These are phyloP conservation scores for Aphidius ervi DNA, from an alignment of 1,140 invertebrate genomes.

Conservation along the genomic window DNA sequence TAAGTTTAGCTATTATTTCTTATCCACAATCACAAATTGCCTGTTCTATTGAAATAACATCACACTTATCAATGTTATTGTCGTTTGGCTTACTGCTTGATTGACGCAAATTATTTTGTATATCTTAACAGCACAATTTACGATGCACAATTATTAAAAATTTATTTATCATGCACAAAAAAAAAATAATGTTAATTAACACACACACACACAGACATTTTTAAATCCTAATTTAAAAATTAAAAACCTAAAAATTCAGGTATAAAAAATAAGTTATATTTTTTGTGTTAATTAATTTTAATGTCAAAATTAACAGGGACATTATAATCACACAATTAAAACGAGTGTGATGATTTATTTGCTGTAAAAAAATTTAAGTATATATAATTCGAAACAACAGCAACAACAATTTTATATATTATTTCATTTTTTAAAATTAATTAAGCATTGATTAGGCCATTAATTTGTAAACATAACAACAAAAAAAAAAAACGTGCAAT, in stretches of 20 bases:
- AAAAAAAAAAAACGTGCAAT: neutral
- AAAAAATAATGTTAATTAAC: neutral
- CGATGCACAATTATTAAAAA: slow-evolving; percentile 30
- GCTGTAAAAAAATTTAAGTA: slow-evolving; percentile 10
- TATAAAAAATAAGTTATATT: too few relatives aligned
- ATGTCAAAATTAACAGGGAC: neutral
- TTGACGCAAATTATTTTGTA: slow-evolving; percentile 29
- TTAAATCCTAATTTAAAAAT: neutral
- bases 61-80: slow-evolving; percentile 25
- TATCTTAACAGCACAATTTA: slow-evolving; percentile 23
- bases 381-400: too few relatives aligned
- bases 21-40: neutral
- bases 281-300: neutral
- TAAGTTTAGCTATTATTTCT: too few relatives aligned
- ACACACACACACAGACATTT: neutral
- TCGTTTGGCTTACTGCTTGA: slow-evolving; percentile 43
- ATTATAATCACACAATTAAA: too few relatives aligned
- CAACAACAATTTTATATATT: slow-evolving; percentile 34
- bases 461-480: too few relatives aligned
- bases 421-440: too few relatives aligned
- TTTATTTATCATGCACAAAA: slow-evolving; percentile 16
- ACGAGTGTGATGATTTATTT: slow-evolving; percentile 14
- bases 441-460: neutral
- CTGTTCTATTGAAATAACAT: neutral
- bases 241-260: neutral